phyloP scores from a whole-genome alignment of 2,797 vertebrate species.

The Scyliorhinus canicula region DNA sequence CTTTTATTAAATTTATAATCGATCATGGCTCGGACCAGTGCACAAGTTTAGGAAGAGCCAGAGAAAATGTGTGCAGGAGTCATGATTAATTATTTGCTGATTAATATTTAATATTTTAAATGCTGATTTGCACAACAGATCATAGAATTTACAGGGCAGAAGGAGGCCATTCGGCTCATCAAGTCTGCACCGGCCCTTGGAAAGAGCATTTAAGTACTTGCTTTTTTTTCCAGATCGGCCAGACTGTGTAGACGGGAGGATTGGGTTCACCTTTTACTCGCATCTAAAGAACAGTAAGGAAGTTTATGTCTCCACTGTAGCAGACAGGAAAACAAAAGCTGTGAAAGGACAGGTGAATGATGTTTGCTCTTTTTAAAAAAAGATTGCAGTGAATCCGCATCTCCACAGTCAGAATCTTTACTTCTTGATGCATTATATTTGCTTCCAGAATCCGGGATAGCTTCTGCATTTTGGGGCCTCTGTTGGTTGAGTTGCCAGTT shows the following conservation, averaged over 20 bases:
- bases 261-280: conserved; percentile 87
- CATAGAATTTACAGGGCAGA: too few species aligned
- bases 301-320: conserved; percentile 72
- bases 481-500: neutral
- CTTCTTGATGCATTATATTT: neutral
- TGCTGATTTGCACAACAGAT: neutral
- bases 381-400: neutral
- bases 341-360: conserved; percentile 83
- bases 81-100: neutral
- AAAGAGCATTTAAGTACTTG: conserved; percentile 22
- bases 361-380: neutral
- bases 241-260: conserved; percentile 75
- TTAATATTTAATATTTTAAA: conserved; percentile 1
- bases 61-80: neutral
- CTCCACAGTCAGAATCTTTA: neutral
- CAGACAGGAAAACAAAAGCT: conserved; percentile 60
- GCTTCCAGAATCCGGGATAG: neutral
- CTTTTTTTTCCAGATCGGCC: conserved; percentile 71
- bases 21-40: neutral
- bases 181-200: too few species aligned
- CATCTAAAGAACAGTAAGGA: conserved; percentile 90
- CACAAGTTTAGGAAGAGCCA: neutral
- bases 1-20: neutral
- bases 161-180: too few species aligned
- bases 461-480: neutral